Conservation (phyloP, 35 echinoderm and acorn worm genomes). For the Strongylocentrotus purpuratus region DNA sequence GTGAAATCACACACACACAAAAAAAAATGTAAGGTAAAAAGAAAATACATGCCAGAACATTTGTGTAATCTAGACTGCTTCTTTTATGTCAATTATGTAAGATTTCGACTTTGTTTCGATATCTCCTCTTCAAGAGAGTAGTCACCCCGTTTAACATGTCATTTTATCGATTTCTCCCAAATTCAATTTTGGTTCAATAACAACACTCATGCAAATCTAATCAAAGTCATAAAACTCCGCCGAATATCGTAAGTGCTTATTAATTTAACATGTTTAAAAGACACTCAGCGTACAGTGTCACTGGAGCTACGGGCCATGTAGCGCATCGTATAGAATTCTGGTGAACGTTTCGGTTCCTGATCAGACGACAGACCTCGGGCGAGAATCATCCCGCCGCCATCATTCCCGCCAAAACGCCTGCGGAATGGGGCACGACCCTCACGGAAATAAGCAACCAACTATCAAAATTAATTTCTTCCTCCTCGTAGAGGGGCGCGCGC, state of each 20-base stretch:
- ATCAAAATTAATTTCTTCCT: conserved; percentile 39
- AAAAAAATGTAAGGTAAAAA: too few relatives aligned
- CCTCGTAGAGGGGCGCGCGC: neutral
- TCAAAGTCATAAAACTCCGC: neutral
- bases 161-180: neutral
- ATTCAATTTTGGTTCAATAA: conserved; percentile 7
- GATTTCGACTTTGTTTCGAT: too few relatives aligned
- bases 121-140: too few relatives aligned
- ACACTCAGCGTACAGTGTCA: neutral
- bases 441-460: neutral
- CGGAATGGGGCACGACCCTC: neutral
- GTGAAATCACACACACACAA: too few relatives aligned
- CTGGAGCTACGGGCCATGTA: neutral
- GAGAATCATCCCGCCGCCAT: conserved; percentile 27
- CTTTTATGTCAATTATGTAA: too few relatives aligned
- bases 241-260: neutral
- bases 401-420: neutral
- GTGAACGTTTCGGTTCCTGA: neutral
- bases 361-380: conserved; percentile 16
- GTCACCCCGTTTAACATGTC: neutral
- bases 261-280: conserved; percentile 1
- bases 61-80: too few relatives aligned
- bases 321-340: neutral
- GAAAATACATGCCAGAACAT: too few relatives aligned
- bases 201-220: neutral